These are phyloP conservation scores for Mugil cephalus DNA, from an alignment of 2,113 vertebrate genomes.

Conservation along the genomic window DNA sequence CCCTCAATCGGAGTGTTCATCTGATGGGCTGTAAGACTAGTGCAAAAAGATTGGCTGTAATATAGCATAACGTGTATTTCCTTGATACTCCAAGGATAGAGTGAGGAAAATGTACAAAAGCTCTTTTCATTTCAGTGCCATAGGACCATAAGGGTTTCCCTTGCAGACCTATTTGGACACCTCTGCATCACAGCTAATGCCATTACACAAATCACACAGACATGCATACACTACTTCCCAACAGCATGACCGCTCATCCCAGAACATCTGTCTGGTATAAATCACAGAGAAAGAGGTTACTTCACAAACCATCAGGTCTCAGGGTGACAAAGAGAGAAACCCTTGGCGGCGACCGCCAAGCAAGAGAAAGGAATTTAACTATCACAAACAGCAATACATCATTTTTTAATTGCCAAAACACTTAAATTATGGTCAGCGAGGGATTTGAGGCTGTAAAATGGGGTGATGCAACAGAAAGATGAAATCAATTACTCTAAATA, in stretches of 20 bases:
- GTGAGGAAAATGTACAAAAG: slow-evolving; percentile 6
- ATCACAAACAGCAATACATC: slow-evolving; percentile 58
- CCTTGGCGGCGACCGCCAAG: slow-evolving; percentile 33
- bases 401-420: slow-evolving; percentile 57
- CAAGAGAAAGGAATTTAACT: slow-evolving; percentile 44
- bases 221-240: slow-evolving; percentile 47
- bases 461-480: slow-evolving; percentile 26
- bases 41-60: neutral
- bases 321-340: slow-evolving; percentile 54
- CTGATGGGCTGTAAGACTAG: neutral
- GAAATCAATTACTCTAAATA: slow-evolving; percentile 48
- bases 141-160: slow-evolving; percentile 53
- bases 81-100: slow-evolving; percentile 5
- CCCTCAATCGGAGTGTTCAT: neutral
- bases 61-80: neutral
- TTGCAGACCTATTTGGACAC: slow-evolving; percentile 38
- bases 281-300: slow-evolving; percentile 61
- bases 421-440: slow-evolving; percentile 47
- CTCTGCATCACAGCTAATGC: slow-evolving; percentile 32
- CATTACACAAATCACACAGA: slow-evolving; percentile 51
- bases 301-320: slow-evolving; percentile 60
- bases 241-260: slow-evolving; percentile 50
- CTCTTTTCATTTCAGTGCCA: slow-evolving; percentile 27
- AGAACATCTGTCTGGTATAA: slow-evolving; percentile 76
- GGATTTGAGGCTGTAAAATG: slow-evolving; percentile 49